These are phyloP conservation scores for Drosophila sucinea DNA, from an alignment of 1,140 invertebrate genomes.

Conservation along the genomic window DNA sequence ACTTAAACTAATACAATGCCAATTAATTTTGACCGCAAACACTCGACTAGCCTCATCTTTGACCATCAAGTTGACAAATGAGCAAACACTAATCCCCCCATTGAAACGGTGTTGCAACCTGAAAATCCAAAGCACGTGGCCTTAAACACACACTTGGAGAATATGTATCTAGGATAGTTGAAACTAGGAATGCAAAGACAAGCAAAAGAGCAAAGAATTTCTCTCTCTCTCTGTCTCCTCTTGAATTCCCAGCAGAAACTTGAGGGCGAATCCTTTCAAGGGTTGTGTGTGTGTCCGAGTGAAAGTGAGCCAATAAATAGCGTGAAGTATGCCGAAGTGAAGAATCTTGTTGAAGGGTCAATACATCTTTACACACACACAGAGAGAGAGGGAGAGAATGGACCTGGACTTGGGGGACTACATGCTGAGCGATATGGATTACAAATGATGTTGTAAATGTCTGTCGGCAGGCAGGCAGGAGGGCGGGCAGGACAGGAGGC, in stretches of 20 bases:
- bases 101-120: slow-evolving; percentile 54
- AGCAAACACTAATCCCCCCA: slow-evolving; percentile 60
- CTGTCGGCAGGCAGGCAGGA: slow-evolving; percentile 35
- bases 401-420: slow-evolving; percentile 54
- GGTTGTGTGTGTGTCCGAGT: slow-evolving; percentile 36
- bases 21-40: slow-evolving; percentile 66
- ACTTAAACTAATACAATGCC: slow-evolving; percentile 61
- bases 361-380: slow-evolving; percentile 67
- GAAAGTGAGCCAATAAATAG: slow-evolving; percentile 82
- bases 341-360: slow-evolving; percentile 70
- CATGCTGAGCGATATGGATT: slow-evolving; percentile 82
- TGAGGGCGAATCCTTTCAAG: slow-evolving; percentile 42
- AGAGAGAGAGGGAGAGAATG: slow-evolving; percentile 5
- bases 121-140: slow-evolving; percentile 72
- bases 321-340: slow-evolving; percentile 71
- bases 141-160: background rate
- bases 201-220: slow-evolving; percentile 28
- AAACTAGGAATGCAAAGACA: slow-evolving; percentile 27
- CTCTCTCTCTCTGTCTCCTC: slow-evolving; percentile 5
- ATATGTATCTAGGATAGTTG: background rate
- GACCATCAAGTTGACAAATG: slow-evolving; percentile 74
- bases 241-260: slow-evolving; percentile 62
- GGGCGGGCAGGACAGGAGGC: slow-evolving; percentile 9
- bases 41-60: background rate
- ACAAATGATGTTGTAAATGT: slow-evolving; percentile 82